Percentiles rank a stretch among this genome's conserved stretches.
These are phyloP conservation scores for Drosophila pseudoobscura DNA, from an alignment of 1,140 invertebrate species.

Conservation along the genomic window DNA sequence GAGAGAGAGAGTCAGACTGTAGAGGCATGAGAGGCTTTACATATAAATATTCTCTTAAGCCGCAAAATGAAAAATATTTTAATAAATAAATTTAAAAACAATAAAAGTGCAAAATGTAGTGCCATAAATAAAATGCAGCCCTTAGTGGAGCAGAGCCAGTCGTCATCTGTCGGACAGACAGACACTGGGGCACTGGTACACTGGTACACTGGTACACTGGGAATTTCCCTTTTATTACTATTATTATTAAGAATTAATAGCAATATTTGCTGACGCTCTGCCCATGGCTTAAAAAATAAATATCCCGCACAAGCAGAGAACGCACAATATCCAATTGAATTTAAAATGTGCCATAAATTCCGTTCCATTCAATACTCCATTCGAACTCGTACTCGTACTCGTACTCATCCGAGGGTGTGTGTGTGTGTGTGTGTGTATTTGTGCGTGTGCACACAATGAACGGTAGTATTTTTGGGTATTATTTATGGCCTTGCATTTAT, in stretches of 20 bases:
- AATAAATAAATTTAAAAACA: conserved; percentile 67
- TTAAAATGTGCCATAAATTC: conserved; percentile 67
- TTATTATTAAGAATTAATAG: conserved; percentile 74
- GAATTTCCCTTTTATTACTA: conserved; percentile 30
- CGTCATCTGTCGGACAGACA: conserved; percentile 14
- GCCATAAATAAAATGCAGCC: conserved; percentile 56
- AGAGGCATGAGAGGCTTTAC: background rate
- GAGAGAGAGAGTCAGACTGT: too few relatives aligned
- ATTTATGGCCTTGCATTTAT: conserved; percentile 60
- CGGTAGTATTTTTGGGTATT: conserved; percentile 49
- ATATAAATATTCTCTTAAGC: conserved; percentile 66
- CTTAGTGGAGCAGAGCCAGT: conserved; percentile 24
- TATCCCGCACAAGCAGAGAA: conserved; percentile 27
- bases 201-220: background rate
- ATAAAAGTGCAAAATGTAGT: conserved; percentile 48
- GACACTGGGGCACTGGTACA: conserved; percentile 3
- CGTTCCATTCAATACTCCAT: conserved; percentile 29
- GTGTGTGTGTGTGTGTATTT: background rate
- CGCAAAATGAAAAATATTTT: conserved; percentile 61
- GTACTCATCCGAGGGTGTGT: background rate
- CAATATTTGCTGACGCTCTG: conserved; percentile 59
- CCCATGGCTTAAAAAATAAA: conserved; percentile 32
- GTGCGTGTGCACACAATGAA: conserved; percentile 18
- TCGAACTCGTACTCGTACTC: too few relatives aligned
- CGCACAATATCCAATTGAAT: conserved; percentile 63